These are phyloP conservation scores for Uria lomvia DNA, from an alignment of 2,113 vertebrate genomes.

Conservation along the genomic window DNA sequence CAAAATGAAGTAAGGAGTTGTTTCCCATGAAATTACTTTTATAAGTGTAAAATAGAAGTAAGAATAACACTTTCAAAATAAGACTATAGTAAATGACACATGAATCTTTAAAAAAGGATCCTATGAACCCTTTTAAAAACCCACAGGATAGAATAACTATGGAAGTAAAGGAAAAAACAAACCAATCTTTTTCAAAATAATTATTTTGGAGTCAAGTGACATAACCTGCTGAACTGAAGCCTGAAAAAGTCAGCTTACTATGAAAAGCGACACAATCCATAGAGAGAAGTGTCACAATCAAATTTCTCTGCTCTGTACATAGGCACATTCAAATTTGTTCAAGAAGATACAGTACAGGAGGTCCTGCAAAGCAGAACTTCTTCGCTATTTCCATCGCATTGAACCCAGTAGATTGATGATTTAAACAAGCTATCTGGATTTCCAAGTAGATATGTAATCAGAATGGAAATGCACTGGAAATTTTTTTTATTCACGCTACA, in stretches of 20 bases:
- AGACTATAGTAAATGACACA: neutral
- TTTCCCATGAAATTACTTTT: neutral
- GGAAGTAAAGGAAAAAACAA: neutral
- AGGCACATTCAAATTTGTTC: neutral
- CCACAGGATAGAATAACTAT: neutral
- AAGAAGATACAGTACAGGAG: neutral
- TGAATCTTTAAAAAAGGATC: neutral
- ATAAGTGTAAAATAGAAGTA: neutral
- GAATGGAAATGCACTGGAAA: conserved; percentile 82
- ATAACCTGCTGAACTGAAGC: neutral
- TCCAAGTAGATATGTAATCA: conserved; percentile 77
- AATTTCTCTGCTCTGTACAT: neutral
- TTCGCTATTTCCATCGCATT: conserved; percentile 68
- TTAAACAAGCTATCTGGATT: conserved; percentile 80
- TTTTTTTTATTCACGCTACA: conserved; percentile 81
- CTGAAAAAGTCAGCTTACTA: neutral
- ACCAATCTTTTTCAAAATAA: neutral
- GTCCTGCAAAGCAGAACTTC: conserved; percentile 13
- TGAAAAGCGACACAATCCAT: neutral
- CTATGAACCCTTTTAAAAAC: neutral
- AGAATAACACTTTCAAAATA: neutral
- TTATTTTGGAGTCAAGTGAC: neutral
- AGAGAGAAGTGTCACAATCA: neutral
- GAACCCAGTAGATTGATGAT: conserved; percentile 75
- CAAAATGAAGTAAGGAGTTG: neutral